These are phyloP conservation scores for Hemicrepidius hirtus DNA, from an alignment of 2,888 invertebrate genomes.

Conservation along the genomic window DNA sequence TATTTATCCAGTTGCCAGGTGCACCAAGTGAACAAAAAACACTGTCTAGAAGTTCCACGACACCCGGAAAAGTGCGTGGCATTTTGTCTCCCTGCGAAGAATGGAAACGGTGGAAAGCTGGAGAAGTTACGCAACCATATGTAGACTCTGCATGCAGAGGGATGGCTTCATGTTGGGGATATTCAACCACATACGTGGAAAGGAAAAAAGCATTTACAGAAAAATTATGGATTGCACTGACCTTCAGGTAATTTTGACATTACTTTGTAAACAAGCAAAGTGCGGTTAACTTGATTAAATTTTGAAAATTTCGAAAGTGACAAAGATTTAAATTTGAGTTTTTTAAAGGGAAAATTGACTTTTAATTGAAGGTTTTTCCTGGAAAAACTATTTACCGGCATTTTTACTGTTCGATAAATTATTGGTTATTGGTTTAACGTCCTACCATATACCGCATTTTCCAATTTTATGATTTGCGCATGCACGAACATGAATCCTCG, in stretches of 20 bases:
- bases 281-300: constrained; percentile 16
- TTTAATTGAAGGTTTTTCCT: not conserved
- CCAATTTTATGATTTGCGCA: constrained; percentile 22
- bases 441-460: constrained; percentile 20
- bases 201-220: constrained; percentile 71
- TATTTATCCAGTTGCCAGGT: constrained; percentile 59
- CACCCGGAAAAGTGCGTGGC: constrained; percentile 1
- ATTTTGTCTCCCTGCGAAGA: constrained; percentile 53
- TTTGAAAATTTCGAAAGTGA: not conserved
- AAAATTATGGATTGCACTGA: constrained; percentile 72
- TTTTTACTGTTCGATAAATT: constrained; percentile 24
- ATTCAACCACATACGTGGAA: constrained; percentile 75
- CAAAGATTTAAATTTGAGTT: too few species aligned
- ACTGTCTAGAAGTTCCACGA: constrained; percentile 37
- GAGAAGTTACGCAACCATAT: constrained; percentile 78
- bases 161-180: constrained; percentile 79
- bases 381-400: not conserved
- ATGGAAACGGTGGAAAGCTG: constrained; percentile 70
- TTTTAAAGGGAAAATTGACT: too few species aligned
- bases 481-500: not conserved
- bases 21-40: constrained; percentile 49
- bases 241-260: constrained; percentile 67
- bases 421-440: constrained; percentile 35
- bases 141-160: constrained; percentile 80
- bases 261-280: constrained; percentile 32